A percentile compares a stretch with the other conserved stretches of the same genome.
These are phyloP conservation scores for Mus caroli DNA, from an alignment of 2,797 vertebrate species.

Conservation along the genomic window DNA sequence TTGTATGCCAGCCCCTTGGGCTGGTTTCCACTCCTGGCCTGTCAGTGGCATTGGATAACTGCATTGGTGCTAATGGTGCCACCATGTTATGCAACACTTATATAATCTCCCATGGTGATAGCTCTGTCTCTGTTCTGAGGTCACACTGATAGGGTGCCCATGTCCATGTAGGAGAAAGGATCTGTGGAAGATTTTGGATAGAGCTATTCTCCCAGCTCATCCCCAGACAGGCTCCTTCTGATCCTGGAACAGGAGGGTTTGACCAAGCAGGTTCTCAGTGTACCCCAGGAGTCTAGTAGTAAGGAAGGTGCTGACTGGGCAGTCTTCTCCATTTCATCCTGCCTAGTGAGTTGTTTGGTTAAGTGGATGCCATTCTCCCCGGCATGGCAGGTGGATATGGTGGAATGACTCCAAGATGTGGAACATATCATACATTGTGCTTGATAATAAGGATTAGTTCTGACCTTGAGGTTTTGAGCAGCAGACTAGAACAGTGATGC, in stretches of 20 bases:
- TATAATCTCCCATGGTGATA: slow-evolving; percentile 72
- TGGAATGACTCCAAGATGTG: not conserved
- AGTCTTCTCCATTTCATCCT: not conserved
- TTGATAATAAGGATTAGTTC: slow-evolving; percentile 11
- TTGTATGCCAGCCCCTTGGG: slow-evolving; percentile 57
- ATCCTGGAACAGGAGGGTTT: not conserved
- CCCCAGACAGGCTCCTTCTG: not conserved
- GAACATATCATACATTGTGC: not conserved
- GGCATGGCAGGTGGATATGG: not conserved
- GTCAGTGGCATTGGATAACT: slow-evolving; percentile 59
- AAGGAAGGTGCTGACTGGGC: not conserved
- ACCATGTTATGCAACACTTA: slow-evolving; percentile 83
- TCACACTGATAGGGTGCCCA: slow-evolving; percentile 58
- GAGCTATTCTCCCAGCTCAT: not conserved
- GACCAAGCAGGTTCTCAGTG: not conserved
- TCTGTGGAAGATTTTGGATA: slow-evolving; percentile 48
- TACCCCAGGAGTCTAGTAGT: not conserved
- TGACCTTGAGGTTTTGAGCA: slow-evolving; percentile 16
- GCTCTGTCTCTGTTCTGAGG: slow-evolving; percentile 66
- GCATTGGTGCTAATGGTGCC: slow-evolving; percentile 67
- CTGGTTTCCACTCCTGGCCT: slow-evolving; percentile 69
- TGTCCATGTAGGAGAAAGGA: slow-evolving; percentile 68
- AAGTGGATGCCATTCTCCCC: not conserved
- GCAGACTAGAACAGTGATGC: not conserved
- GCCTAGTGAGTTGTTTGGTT: not conserved